phyloP scores from a whole-genome alignment of 2,888 invertebrate species.

The Tachina fera region DNA sequence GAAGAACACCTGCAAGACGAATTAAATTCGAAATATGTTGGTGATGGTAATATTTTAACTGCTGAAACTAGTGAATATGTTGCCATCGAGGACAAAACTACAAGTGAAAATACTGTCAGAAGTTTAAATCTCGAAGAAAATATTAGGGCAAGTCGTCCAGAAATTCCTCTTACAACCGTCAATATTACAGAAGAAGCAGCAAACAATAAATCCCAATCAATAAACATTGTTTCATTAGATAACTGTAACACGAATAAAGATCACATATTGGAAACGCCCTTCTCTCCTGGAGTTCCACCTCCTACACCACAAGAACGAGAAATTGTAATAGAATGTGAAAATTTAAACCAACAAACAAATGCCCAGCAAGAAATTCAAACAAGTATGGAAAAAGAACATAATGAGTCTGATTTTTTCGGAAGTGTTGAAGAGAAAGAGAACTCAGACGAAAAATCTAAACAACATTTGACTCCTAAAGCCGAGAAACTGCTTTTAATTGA shows the following conservation, averaged over 20 bases:
- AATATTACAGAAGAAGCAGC: not conserved
- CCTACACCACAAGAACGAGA: slow-evolving; percentile 45
- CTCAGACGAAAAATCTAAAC: not conserved
- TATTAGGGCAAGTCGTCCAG: not conserved
- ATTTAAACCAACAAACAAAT: slow-evolving; percentile 11
- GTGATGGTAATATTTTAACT: not conserved
- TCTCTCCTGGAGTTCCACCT: slow-evolving; percentile 34
- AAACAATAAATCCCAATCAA: not conserved
- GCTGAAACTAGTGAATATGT: not conserved
- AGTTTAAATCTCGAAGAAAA: not conserved
- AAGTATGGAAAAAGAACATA: not conserved
- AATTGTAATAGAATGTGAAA: slow-evolving; percentile 52
- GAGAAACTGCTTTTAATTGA: not conserved
- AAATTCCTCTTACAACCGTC: not conserved
- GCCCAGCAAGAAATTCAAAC: slow-evolving; percentile 1
- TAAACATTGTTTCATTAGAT: not conserved
- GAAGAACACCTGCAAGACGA: not conserved
- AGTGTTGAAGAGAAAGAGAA: not conserved
- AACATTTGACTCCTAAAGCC: not conserved
- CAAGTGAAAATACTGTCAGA: not conserved
- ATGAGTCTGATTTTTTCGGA: not conserved
- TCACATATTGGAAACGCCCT: slow-evolving; percentile 1
- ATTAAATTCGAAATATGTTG: not conserved
- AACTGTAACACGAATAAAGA: slow-evolving; percentile 7
- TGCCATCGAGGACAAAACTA: not conserved